phyloP scores from a whole-genome alignment of 2,888 invertebrate genomes.

The Cacoxenus indagator region DNA sequence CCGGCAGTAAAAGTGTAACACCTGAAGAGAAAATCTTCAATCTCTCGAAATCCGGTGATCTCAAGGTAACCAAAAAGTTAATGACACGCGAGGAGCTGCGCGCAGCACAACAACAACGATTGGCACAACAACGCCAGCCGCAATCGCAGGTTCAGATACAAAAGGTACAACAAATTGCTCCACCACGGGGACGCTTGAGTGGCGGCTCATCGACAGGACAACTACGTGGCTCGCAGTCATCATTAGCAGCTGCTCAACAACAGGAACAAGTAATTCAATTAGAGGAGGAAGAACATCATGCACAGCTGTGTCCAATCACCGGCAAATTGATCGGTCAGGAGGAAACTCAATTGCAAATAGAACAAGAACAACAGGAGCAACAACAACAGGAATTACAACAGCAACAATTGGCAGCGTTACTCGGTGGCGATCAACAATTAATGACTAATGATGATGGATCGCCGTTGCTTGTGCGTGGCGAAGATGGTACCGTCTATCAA shows the following conservation, averaged over 20 bases:
- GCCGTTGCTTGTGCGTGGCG: constrained; percentile 84
- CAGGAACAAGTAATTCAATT: constrained; percentile 4
- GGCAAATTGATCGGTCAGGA: constrained; percentile 74
- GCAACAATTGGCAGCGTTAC: constrained; percentile 60
- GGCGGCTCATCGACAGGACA: constrained; percentile 20
- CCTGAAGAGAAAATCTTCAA: constrained; percentile 71
- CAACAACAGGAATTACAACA: constrained; percentile 57
- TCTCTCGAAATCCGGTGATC: constrained; percentile 72
- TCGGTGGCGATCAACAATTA: constrained; percentile 67
- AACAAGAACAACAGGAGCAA: constrained; percentile 58
- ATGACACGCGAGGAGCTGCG: constrained; percentile 65
- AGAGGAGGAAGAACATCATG: constrained; percentile 58
- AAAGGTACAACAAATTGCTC: constrained; percentile 74
- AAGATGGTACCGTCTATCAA: constrained; percentile 79
- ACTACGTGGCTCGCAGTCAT: constrained; percentile 30
- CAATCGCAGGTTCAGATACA: constrained; percentile 58
- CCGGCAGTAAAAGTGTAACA: constrained; percentile 56
- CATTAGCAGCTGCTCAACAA: not conserved
- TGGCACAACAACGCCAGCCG: constrained; percentile 45
- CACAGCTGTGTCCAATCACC: constrained; percentile 79
- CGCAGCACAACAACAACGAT: constrained; percentile 51
- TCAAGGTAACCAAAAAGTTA: constrained; percentile 72
- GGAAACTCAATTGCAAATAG: constrained; percentile 69
- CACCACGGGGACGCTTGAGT: constrained; percentile 64
- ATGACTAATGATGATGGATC: constrained; percentile 75